Percentiles rank a stretch among this genome's conserved stretches.
Evolutionary conservation across 2,113 vertebrate species (phyloP).

Genomic region (Melanotaenia duboulayi): DNA sequence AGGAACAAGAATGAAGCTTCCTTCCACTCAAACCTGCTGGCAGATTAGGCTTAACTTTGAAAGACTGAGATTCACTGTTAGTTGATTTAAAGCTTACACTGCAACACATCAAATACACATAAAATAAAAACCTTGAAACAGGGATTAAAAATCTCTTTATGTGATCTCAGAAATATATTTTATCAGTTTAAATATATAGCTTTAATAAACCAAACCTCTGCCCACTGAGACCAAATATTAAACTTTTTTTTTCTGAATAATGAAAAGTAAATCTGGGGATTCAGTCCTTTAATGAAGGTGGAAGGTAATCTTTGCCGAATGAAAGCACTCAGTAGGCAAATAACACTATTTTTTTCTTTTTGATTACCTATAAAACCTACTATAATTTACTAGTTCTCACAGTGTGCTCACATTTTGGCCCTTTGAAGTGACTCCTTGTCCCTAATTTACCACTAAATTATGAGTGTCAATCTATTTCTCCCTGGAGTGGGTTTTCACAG

Average conservation of each 20-base stretch:
- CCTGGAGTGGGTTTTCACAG: slow-evolving; percentile 40
- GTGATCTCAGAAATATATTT: slow-evolving; percentile 34
- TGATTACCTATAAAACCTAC: neutral
- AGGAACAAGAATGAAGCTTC: neutral
- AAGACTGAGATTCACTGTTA: neutral
- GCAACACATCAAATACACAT: neutral
- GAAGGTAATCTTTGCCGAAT: slow-evolving; percentile 21
- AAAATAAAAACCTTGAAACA: neutral
- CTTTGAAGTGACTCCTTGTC: slow-evolving; percentile 56
- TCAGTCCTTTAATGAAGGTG: slow-evolving; percentile 47
- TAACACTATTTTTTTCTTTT: slow-evolving; percentile 24
- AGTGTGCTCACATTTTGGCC: slow-evolving; percentile 15
- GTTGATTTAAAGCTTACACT: neutral
- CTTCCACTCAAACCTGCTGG: neutral
- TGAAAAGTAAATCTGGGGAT: slow-evolving; percentile 64
- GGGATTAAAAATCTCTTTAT: slow-evolving; percentile 4
- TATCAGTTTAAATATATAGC: slow-evolving; percentile 45
- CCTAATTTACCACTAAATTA: slow-evolving; percentile 34
- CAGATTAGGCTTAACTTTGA: neutral
- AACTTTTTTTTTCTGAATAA: slow-evolving; percentile 40
- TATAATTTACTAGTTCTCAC: neutral
- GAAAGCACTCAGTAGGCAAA: slow-evolving; percentile 13
- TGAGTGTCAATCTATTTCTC: slow-evolving; percentile 38
- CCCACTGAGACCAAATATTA: slow-evolving; percentile 48
- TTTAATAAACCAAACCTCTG: slow-evolving; percentile 51